Evolutionary conservation across 2,113 vertebrate species (phyloP), one percentile per base, ranked within the genome.

Genomic region (Neodontobutis hainanensis): DNA sequence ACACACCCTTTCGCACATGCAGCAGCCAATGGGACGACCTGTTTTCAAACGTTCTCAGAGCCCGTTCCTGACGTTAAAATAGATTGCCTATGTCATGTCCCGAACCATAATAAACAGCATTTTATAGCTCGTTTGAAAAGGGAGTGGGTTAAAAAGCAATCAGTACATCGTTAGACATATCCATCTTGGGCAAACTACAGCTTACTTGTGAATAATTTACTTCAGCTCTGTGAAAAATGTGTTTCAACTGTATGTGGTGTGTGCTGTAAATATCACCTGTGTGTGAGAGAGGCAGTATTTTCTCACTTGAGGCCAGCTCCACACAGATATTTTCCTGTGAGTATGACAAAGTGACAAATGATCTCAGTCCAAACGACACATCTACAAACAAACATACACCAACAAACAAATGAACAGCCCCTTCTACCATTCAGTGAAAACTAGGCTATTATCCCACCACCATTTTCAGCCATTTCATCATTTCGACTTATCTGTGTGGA

Each of bases 71-170:
- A 86, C 75, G 76, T 86, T 82, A 84, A 75, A 87, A 87, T 32
- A 82, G 75, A 87, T 85, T 70, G 78, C 77, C 77, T 78, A 73
- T 75, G 87, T 84, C 85, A 87, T 63, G 71, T 83, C 81, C 64
- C 44, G 42, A 80, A 85, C 56, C 75, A 87, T 86, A 87, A 91
- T 86, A 89, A 90, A 90, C 88, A 88, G 70, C 65, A 81, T 86
- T 65, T 75, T 79, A 75, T 77, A 82, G 86, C 86, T 87, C 83
- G 75, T 88, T 90, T 80, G 77, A 88, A 90, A 81, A 85, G 61
- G 76, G 76, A 81, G 83, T 77, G 77, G 73, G 87, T 90, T 88
- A 87, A 88, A 88, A 82, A 86, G 80, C 83, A 83, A 90, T 89
- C 90, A 81, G 75, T 87, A 80, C 87, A 65, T 90, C 87, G 71